Evolutionary conservation across 2,888 invertebrate species (phyloP), one percentile per base, ranked within the genome.

Genomic region (Xestia rhomboidea): DNA sequence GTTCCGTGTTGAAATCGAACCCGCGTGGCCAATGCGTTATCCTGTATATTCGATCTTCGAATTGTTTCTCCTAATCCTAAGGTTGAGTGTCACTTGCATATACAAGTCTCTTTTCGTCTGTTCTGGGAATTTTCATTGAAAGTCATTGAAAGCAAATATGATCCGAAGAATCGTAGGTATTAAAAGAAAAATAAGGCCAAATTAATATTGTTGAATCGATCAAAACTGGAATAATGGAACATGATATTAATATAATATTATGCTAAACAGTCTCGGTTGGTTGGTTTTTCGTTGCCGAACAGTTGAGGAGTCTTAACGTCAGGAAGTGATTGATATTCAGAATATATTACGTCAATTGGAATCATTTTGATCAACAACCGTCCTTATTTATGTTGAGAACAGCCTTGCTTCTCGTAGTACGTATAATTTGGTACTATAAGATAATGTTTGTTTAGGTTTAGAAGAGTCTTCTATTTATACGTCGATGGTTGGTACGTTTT

Each of bases 311-410:
- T 46, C 27, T 21, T 46, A 44, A 66, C 24, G 21, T 27, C 15
- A 46, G 79, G 72, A 79, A 78, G 41, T 57, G 18, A n/a, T 78
- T 71, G 38, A 57, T 72, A 72, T 44, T 66, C 72, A 34, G 44
- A 68, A 69, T 78, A 72, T 30, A 66, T 72, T 79, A 51, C 46
- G 54, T 15, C 41, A 57, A 66, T 51, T 27, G 38, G 15, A 46
- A 64, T 30, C 5, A 64, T 63, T 51, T 44, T 38, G 41, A 62
- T 76, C 44, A 76, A 27, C 3, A 6, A 41, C 34, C 6, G 49
- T 46, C 27, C 30, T n/a, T 63, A 54, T 24, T 49, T 38, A 34
- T 21, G 15, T 27, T 34, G 27, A 6, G 13, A 24, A 11, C 6
- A 13, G 7, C 6, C 10, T 13, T 38, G 27, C 11, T 51, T 24